phyloP scores from a whole-genome alignment of 1,140 invertebrate species.

The Nomia melanderi region DNA sequence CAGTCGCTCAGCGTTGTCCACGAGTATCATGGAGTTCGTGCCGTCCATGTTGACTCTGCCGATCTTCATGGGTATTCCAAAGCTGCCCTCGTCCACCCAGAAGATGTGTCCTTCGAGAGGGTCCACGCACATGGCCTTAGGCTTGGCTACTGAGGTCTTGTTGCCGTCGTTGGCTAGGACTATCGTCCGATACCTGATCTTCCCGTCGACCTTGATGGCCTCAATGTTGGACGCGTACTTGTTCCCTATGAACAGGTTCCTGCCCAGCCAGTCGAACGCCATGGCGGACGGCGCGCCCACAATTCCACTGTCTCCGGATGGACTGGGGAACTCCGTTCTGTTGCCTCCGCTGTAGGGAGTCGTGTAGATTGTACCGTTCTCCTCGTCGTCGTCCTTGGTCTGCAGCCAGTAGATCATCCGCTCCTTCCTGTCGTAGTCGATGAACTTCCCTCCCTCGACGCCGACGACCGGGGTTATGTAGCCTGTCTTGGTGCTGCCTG shows the following conservation, averaged over 20 bases:
- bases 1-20: slow-evolving; percentile 85
- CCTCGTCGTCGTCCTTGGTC: slow-evolving; percentile 86
- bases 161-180: slow-evolving; percentile 96
- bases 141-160: slow-evolving; percentile 91
- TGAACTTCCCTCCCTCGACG: slow-evolving; percentile 91
- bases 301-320: slow-evolving; percentile 86
- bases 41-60: slow-evolving; percentile 97
- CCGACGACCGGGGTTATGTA: slow-evolving; percentile 94
- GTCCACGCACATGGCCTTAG: slow-evolving; percentile 93
- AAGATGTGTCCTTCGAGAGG: slow-evolving; percentile 92
- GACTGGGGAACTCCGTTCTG: slow-evolving; percentile 90
- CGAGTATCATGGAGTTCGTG: slow-evolving; percentile 86
- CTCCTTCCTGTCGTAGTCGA: slow-evolving; percentile 95
- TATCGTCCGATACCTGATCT: slow-evolving; percentile 91
- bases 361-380: slow-evolving; percentile 91
- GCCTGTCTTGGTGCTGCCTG: slow-evolving; percentile 88
- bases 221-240: slow-evolving; percentile 95
- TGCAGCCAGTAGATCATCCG: slow-evolving; percentile 93
- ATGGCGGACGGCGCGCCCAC: slow-evolving; percentile 95
- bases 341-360: slow-evolving; percentile 94
- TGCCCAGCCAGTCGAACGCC: slow-evolving; percentile 97
- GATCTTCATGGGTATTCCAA: slow-evolving; percentile 94
- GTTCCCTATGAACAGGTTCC: slow-evolving; percentile 97
- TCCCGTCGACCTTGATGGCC: slow-evolving; percentile 93
- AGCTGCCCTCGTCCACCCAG: slow-evolving; percentile 97